A percentile compares a stretch with the other conserved stretches of the same genome.
Conservation (phyloP, 2,888 invertebrate species). For the Leptinotarsa tumamoca region DNA sequence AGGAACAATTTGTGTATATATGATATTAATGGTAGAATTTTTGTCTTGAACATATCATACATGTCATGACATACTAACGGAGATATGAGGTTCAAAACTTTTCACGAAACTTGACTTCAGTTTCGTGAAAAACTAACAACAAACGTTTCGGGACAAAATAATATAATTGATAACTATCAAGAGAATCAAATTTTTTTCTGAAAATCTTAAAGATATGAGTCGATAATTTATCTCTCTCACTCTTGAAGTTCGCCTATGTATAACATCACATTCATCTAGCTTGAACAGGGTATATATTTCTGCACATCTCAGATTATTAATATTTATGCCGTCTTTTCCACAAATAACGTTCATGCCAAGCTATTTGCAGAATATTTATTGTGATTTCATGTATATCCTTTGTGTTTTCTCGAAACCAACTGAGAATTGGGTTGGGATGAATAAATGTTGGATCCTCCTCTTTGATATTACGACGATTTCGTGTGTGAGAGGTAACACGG, state of each 20-base stretch:
- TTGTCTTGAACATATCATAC: too few relatives aligned
- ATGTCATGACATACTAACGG: too few relatives aligned
- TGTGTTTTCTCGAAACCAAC: slow-evolving; percentile 16
- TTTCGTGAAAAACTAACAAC: too few relatives aligned
- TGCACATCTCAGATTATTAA: slow-evolving; percentile 37
- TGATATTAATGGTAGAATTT: too few relatives aligned
- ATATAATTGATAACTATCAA: neutral
- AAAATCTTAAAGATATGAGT: neutral
- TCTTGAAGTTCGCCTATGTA: neutral
- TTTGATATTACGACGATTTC: neutral
- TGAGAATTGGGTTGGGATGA: slow-evolving; percentile 6
- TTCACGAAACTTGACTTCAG: too few relatives aligned
- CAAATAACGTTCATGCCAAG: slow-evolving; percentile 15
- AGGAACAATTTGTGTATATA: too few relatives aligned
- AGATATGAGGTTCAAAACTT: too few relatives aligned
- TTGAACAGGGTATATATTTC: slow-evolving; percentile 31
- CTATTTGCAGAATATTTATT: slow-evolving; percentile 21
- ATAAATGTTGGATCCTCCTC: neutral
- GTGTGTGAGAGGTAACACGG: neutral
- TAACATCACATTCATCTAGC: slow-evolving; percentile 34
- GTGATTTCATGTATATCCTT: slow-evolving; percentile 25
- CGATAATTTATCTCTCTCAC: neutral
- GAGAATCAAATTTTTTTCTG: neutral
- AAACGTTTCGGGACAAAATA: too few relatives aligned
- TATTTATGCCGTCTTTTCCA: slow-evolving; percentile 33